A percentile compares a stretch with the other conserved stretches of the same genome.
phyloP scores from a whole-genome alignment of 2,797 vertebrate species.

The Psittacula echo region DNA sequence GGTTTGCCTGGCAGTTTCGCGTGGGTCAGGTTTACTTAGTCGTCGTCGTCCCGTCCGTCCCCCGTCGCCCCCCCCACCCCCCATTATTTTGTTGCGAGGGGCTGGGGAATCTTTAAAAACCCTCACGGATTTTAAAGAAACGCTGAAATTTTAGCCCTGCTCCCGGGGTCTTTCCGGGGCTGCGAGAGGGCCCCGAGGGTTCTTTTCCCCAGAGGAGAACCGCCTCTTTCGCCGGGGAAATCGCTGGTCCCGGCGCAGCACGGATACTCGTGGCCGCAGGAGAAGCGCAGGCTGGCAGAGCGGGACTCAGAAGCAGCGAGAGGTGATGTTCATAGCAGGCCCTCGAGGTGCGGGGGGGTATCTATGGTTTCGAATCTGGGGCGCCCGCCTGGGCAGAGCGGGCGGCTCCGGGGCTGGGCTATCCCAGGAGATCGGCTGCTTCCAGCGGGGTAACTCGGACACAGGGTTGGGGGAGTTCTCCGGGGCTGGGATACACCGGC shows the following conservation, averaged over 20 bases:
- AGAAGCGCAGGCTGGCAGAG: not conserved
- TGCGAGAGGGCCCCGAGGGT: too few species aligned
- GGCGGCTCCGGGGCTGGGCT: not conserved
- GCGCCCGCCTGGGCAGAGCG: not conserved
- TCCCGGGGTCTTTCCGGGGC: not conserved
- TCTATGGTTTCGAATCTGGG: not conserved
- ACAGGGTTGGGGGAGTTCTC: not conserved
- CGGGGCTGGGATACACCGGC: not conserved
- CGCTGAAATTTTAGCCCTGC: not conserved
- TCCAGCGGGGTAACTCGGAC: too few species aligned
- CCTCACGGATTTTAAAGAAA: not conserved
- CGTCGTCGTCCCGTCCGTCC: too few species aligned
- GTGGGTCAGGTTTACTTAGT: not conserved
- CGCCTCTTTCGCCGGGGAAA: too few species aligned
- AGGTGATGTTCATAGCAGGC: rapidly evolving
- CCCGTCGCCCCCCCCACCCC: not conserved
- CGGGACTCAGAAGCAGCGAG: not conserved
- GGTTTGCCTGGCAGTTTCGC: not conserved
- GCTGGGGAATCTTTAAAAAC: rapidly evolving
- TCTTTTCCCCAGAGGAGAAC: too few species aligned
- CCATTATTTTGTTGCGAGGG: not conserved
- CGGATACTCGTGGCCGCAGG: not conserved
- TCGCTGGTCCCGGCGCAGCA: not conserved
- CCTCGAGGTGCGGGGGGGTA: not conserved
- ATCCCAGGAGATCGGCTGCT: not conserved